Conservation (phyloP, 92 coral and sea anemone genomes). For the Parazoanthus swiftii region DNA sequence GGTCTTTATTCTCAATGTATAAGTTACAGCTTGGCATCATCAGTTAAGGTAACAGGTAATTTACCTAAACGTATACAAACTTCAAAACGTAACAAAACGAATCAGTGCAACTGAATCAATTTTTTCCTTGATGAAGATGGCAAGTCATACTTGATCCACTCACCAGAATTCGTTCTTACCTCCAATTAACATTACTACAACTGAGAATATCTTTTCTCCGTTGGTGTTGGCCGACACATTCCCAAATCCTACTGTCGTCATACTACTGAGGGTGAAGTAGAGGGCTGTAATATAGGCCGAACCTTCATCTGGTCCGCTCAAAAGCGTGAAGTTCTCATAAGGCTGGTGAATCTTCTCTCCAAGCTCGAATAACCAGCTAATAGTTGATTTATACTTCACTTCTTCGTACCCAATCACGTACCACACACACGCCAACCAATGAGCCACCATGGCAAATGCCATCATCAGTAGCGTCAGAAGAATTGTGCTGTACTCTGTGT, state of each 20-base stretch:
- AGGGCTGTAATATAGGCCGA: conserved; percentile 87
- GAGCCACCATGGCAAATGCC: conserved; percentile 89
- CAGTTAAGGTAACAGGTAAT: too few species aligned
- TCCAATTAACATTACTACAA: conserved; percentile 79
- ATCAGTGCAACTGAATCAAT: too few species aligned
- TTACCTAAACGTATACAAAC: too few species aligned
- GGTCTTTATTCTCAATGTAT: too few species aligned
- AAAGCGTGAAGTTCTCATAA: conserved; percentile 56
- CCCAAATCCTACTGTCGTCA: conserved; percentile 94
- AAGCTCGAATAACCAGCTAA: conserved; percentile 82
- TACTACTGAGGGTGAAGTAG: conserved; percentile 85
- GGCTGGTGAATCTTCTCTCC: conserved; percentile 79
- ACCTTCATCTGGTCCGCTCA: conserved; percentile 81
- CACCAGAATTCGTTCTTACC: conserved; percentile 45
- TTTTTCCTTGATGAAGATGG: too few species aligned
- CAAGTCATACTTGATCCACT: not conserved
- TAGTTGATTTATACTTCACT: conserved; percentile 55
- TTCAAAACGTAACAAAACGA: too few species aligned
- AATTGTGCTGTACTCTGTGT: conserved; percentile 85
- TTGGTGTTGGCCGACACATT: conserved; percentile 89
- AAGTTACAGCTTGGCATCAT: too few species aligned
- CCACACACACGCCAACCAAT: conserved; percentile 90
- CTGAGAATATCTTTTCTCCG: conserved; percentile 82
- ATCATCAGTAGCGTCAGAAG: conserved; percentile 77
- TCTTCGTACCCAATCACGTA: conserved; percentile 85